These are phyloP conservation scores for Platyrinchus mystaceus DNA, from an alignment of 2,797 vertebrate species.

Conservation along the genomic window DNA sequence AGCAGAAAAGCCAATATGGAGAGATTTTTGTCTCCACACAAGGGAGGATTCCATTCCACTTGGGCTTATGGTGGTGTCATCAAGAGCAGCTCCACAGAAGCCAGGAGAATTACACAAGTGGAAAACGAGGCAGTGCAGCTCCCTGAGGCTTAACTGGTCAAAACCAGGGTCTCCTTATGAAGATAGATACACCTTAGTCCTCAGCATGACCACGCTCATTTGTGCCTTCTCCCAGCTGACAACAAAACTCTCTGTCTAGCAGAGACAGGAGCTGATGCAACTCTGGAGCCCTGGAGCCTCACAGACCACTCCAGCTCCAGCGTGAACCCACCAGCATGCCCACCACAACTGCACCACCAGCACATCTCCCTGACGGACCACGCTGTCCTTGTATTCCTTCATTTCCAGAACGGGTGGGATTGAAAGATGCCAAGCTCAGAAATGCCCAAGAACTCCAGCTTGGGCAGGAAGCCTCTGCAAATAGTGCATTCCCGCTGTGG, in stretches of 20 bases:
- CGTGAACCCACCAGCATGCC: neutral
- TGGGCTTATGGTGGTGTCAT: neutral
- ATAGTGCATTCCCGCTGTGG: neutral
- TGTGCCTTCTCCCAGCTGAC: neutral
- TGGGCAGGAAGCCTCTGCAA: neutral
- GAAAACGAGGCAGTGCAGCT: neutral
- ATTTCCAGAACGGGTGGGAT: neutral
- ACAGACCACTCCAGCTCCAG: neutral
- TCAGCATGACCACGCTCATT: neutral
- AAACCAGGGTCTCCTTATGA: neutral
- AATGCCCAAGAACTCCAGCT: neutral
- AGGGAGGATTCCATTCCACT: neutral
- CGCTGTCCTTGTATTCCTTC: neutral
- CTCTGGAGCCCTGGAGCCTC: neutral
- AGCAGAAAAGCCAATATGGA: neutral
- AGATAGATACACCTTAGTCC: neutral
- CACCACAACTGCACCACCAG: neutral
- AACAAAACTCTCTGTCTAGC: neutral
- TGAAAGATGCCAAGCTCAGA: neutral
- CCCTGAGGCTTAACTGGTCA: neutral
- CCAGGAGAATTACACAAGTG: neutral
- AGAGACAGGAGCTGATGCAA: neutral
- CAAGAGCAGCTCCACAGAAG: neutral
- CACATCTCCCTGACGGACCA: rapidly evolving
- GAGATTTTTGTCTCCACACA: neutral